These are phyloP conservation scores for Barypeithes pellucidus DNA, from an alignment of 2,888 invertebrate genomes.

Conservation along the genomic window DNA sequence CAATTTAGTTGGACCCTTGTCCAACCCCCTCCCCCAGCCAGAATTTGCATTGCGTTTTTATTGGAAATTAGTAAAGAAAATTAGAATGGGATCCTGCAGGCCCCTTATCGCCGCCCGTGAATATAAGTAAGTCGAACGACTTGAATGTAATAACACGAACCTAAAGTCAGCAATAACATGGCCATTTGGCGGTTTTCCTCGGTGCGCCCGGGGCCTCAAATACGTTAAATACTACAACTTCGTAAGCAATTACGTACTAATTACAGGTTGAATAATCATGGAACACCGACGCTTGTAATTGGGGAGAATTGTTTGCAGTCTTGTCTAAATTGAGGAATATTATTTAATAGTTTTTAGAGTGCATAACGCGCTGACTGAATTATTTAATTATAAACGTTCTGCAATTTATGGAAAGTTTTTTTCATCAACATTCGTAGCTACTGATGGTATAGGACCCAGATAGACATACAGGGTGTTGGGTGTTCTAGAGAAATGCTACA, in stretches of 20 bases:
- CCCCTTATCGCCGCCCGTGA: background rate
- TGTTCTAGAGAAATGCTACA: no score
- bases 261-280: conserved; percentile 44
- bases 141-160: conserved; percentile 24
- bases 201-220: conserved; percentile 35
- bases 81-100: no score
- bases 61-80: no score
- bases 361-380: background rate
- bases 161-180: conserved; percentile 36
- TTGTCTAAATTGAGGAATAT: conserved; percentile 19
- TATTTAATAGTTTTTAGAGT: conserved; percentile 1
- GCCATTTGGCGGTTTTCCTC: conserved; percentile 30
- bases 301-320: conserved; percentile 27
- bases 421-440: no score
- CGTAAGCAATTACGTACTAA: conserved; percentile 43
- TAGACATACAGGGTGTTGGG: no score
- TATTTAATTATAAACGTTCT: no score
- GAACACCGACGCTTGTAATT: conserved; percentile 22
- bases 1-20: no score
- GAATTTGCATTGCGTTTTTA: no score
- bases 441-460: no score
- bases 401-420: no score
- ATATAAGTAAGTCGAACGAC: background rate
- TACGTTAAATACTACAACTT: conserved; percentile 45
- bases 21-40: no score